Evolutionary conservation across 1,140 invertebrate genomes (phyloP).

Genomic region (Drosophila nasuta): DNA sequence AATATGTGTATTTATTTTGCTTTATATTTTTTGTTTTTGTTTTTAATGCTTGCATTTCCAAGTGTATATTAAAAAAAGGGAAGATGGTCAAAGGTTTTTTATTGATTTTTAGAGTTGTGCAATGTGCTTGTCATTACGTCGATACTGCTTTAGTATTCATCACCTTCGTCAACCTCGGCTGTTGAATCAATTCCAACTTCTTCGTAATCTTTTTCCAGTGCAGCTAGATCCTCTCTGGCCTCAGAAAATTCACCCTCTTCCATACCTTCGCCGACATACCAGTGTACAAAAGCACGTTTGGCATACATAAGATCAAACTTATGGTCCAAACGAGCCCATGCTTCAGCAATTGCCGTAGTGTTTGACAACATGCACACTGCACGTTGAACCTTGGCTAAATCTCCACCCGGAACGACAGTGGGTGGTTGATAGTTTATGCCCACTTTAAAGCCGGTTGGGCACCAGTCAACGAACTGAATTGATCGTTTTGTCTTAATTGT

Average conservation of each 20-base stretch:
- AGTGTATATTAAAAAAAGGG: no score
- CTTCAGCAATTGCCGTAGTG: constrained; percentile 94
- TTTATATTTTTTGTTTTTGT: no score
- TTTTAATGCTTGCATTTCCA: no score
- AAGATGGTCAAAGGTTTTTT: no score
- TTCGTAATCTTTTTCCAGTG: constrained; percentile 91
- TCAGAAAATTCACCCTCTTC: constrained; percentile 93
- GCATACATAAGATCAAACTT: constrained; percentile 94
- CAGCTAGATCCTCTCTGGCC: constrained; percentile 93
- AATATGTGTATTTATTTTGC: no score
- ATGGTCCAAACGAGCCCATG: constrained; percentile 92
- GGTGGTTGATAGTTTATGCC: constrained; percentile 95
- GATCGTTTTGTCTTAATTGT: constrained; percentile 95
- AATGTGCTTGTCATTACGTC: neutral
- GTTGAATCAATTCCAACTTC: constrained; percentile 88
- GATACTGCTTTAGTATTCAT: constrained; percentile 85
- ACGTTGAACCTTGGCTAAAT: constrained; percentile 93
- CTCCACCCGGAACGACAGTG: constrained; percentile 91
- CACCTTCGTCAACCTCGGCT: constrained; percentile 87
- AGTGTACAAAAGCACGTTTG: constrained; percentile 91
- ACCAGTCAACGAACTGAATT: constrained; percentile 94
- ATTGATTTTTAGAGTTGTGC: no score
- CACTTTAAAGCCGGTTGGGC: constrained; percentile 92
- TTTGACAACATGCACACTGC: constrained; percentile 95
- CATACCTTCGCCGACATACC: constrained; percentile 92